Evolutionary conservation across 2,888 invertebrate species (phyloP).

Genomic region (Meghimatium bilineatum): DNA sequence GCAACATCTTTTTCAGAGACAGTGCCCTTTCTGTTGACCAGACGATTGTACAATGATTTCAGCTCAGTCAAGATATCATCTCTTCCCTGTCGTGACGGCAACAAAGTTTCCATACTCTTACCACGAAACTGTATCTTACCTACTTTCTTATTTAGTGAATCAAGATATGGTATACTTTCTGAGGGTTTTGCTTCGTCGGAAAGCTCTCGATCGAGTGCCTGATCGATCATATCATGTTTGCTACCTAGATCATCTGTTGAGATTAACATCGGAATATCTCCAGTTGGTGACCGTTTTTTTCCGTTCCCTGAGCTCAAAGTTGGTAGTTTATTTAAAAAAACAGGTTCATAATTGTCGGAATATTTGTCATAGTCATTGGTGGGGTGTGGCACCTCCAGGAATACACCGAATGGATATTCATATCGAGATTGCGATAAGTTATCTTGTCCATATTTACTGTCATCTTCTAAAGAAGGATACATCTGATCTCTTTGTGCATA

Average conservation of each 20-base stretch:
- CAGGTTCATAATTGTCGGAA: too few species aligned
- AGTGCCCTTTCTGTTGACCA: neutral
- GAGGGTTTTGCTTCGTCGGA: neutral
- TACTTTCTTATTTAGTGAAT: neutral
- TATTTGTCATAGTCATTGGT: neutral
- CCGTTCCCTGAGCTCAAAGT: slow-evolving; percentile 7
- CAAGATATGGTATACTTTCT: neutral
- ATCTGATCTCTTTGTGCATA: neutral
- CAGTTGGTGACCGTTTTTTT: neutral
- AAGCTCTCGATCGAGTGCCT: neutral
- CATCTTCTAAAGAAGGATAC: neutral
- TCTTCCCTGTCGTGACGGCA: neutral
- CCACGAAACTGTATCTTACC: slow-evolving; percentile 17
- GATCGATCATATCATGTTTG: neutral
- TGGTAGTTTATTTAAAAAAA: neutral
- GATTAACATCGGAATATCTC: neutral
- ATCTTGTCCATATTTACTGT: neutral
- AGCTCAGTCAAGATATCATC: neutral
- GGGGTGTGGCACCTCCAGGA: neutral
- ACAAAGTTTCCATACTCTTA: neutral
- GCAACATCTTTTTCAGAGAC: neutral
- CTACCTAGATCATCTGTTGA: neutral
- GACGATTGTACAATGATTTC: neutral
- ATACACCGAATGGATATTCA: neutral
- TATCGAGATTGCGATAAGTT: neutral